Conservation (phyloP, 2,797 vertebrate species). For the Coilia nasus region DNA sequence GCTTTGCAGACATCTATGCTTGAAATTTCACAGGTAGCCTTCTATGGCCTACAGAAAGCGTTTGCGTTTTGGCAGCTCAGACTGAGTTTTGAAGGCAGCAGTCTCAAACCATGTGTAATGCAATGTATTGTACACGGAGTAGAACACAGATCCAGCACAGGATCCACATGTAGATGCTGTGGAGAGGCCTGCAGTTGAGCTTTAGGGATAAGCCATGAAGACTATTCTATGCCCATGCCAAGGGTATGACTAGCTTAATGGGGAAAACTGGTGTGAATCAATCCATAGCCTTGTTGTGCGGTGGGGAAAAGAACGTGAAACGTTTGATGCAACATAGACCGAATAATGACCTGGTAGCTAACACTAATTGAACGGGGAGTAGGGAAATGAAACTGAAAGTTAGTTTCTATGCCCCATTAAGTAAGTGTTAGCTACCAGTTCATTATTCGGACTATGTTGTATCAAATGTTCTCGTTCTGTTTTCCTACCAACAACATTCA, state of each 20-base stretch:
- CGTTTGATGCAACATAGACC: too few relatives aligned
- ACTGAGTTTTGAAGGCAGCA: background rate
- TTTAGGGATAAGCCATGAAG: background rate
- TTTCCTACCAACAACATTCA: too few relatives aligned
- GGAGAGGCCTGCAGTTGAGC: slow-evolving; percentile 9
- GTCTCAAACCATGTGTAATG: background rate
- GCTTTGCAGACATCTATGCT: slow-evolving; percentile 24
- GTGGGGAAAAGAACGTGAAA: too few relatives aligned
- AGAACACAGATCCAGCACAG: background rate
- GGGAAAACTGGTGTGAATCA: too few relatives aligned
- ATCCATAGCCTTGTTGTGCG: too few relatives aligned
- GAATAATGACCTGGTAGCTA: too few relatives aligned
- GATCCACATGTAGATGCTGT: background rate
- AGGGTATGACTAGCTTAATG: background rate
- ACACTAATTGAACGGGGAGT: too few relatives aligned
- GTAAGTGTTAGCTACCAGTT: too few relatives aligned
- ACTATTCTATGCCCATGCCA: background rate
- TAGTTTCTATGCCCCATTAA: too few relatives aligned
- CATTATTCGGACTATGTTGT: too few relatives aligned
- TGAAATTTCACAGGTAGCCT: slow-evolving; percentile 10
- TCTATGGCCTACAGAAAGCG: slow-evolving; percentile 10
- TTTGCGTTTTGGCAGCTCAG: slow-evolving; percentile 17
- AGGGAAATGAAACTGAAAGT: too few relatives aligned
- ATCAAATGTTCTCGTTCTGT: too few relatives aligned
- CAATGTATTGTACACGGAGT: background rate